Percentiles rank a stretch among this genome's conserved stretches.
Evolutionary conservation across 2,797 vertebrate species (phyloP).

Genomic region (Falco cherrug): DNA sequence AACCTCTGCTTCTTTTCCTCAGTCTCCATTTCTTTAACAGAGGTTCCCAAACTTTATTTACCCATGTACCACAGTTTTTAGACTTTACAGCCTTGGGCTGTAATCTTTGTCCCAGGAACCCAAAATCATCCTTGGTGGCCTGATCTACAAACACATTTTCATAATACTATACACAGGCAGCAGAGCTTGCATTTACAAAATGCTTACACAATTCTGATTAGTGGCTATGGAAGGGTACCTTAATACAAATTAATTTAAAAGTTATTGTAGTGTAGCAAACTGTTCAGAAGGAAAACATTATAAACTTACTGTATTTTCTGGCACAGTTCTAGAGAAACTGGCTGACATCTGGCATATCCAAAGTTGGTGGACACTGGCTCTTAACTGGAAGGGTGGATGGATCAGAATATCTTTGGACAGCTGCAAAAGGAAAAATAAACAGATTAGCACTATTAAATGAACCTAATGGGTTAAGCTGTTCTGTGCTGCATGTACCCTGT

Average conservation of each 20-base stretch:
- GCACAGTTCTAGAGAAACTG: background rate
- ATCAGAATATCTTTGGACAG: background rate
- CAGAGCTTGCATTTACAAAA: background rate
- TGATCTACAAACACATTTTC: background rate
- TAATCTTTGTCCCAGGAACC: background rate
- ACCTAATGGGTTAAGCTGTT: background rate
- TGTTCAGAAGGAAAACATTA: background rate
- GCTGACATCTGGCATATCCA: background rate
- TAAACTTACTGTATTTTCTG: background rate
- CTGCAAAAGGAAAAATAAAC: background rate
- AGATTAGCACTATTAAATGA: background rate
- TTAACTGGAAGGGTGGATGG: background rate
- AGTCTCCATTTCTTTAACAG: background rate
- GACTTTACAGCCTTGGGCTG: background rate
- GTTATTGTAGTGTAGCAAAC: background rate
- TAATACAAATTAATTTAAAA: background rate
- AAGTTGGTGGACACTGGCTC: background rate
- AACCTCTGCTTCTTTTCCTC: background rate
- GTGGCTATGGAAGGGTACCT: background rate
- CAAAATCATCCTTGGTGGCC: conserved; percentile 2
- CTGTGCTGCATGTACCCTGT: background rate
- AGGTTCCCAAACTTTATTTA: background rate
- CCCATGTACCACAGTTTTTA: background rate
- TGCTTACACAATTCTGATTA: background rate
- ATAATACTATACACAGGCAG: background rate